These are phyloP conservation scores for Phoxinus phoxinus DNA, from an alignment of 2,113 vertebrate genomes.

Conservation along the genomic window DNA sequence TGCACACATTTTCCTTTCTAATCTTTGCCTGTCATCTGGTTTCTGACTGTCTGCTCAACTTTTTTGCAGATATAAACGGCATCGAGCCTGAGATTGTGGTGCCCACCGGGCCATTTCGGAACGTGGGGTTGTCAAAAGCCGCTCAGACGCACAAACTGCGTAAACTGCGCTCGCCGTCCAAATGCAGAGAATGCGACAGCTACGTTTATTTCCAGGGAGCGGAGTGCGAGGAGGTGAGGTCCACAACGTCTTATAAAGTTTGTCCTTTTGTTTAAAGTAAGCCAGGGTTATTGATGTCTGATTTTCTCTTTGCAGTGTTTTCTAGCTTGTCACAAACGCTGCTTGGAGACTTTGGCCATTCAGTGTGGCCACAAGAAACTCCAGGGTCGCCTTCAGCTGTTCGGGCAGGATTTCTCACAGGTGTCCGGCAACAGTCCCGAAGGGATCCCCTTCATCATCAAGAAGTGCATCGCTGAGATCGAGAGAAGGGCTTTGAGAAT, in stretches of 20 bases:
- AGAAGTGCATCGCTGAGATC: slow-evolving; percentile 90
- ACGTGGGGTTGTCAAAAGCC: slow-evolving; percentile 89
- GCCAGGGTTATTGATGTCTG: background rate
- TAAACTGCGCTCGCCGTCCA: slow-evolving; percentile 89
- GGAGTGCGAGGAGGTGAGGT: slow-evolving; percentile 92
- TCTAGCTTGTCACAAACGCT: slow-evolving; percentile 95
- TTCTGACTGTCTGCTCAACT: background rate
- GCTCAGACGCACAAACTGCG: slow-evolving; percentile 90
- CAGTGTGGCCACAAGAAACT: slow-evolving; percentile 97
- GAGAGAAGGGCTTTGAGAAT: slow-evolving; percentile 88
- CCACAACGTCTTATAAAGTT: background rate
- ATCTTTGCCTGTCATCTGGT: background rate
- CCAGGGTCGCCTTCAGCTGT: slow-evolving; percentile 92
- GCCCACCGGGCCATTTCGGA: slow-evolving; percentile 87
- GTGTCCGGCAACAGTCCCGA: slow-evolving; percentile 76
- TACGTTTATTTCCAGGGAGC: slow-evolving; percentile 98
- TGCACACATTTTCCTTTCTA: background rate
- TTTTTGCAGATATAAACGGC: slow-evolving; percentile 81
- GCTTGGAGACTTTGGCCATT: slow-evolving; percentile 93
- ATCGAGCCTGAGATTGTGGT: slow-evolving; percentile 79
- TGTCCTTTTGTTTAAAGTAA: background rate
- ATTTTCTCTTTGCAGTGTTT: slow-evolving; percentile 79
- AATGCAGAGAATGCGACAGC: slow-evolving; percentile 96
- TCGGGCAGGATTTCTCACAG: slow-evolving; percentile 85
- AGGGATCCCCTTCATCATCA: slow-evolving; percentile 89